A percentile compares a stretch with the other conserved stretches of the same genome.
Conservation (phyloP, 2,888 invertebrate species). For the Drosophila nigricruria region DNA sequence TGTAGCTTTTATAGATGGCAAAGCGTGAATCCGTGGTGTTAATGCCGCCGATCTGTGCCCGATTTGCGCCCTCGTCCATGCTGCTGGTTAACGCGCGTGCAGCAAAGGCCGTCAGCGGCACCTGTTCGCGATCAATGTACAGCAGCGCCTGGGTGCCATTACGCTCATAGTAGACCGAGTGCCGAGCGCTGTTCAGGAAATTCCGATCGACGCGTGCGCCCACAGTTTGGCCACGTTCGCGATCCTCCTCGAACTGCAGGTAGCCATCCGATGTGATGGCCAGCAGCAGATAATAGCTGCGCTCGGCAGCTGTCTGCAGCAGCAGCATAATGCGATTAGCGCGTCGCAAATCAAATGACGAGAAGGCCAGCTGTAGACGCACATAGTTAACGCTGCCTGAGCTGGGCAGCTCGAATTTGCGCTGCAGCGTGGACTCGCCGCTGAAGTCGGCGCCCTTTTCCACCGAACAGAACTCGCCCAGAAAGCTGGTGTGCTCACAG, state of each 20-base stretch:
- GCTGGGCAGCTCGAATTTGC: slow-evolving; percentile 89
- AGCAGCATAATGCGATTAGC: slow-evolving; percentile 92
- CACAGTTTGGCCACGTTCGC: slow-evolving; percentile 87
- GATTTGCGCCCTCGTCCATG: slow-evolving; percentile 90
- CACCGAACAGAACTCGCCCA: slow-evolving; percentile 94
- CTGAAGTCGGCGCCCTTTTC: slow-evolving; percentile 96
- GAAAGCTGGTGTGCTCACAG: slow-evolving; percentile 95
- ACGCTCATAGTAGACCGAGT: slow-evolving; percentile 90
- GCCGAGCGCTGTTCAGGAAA: slow-evolving; percentile 92
- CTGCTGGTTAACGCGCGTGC: slow-evolving; percentile 89
- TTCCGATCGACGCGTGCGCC: slow-evolving; percentile 92
- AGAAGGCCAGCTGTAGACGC: slow-evolving; percentile 94
- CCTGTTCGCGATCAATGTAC: slow-evolving; percentile 91
- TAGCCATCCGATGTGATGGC: slow-evolving; percentile 93
- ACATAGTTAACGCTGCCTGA: slow-evolving; percentile 90
- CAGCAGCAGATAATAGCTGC: slow-evolving; percentile 93
- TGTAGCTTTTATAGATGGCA: slow-evolving; percentile 93
- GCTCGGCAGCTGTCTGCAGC: slow-evolving; percentile 93
- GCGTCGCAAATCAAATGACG: slow-evolving; percentile 91
- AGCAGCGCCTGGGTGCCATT: slow-evolving; percentile 90
- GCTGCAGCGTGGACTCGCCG: slow-evolving; percentile 93
- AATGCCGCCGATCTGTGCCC: slow-evolving; percentile 94
- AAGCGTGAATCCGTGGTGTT: slow-evolving; percentile 94
- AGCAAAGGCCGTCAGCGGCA: slow-evolving; percentile 89
- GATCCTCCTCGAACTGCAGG: slow-evolving; percentile 93